Percentiles rank a stretch among this genome's conserved stretches.
Conservation (phyloP, 2,797 vertebrate species). For the Salmo trutta region DNA sequence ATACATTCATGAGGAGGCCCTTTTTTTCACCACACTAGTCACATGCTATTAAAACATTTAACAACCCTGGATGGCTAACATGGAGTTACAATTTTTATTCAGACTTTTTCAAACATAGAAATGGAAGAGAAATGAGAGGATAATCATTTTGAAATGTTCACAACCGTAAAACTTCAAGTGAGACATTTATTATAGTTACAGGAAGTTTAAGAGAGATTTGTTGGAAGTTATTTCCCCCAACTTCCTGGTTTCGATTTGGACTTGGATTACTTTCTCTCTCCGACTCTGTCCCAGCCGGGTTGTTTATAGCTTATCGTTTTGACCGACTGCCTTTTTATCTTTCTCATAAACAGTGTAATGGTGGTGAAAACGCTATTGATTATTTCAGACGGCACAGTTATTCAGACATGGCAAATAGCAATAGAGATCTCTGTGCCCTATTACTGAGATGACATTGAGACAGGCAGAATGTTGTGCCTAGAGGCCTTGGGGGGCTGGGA, state of each 20-base stretch:
- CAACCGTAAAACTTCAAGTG: not conserved
- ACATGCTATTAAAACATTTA: not conserved
- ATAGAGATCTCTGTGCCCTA: slow-evolving; percentile 48
- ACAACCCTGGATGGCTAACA: not conserved
- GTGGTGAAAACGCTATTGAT: slow-evolving; percentile 65
- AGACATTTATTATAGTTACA: not conserved
- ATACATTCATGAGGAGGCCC: too few relatives aligned
- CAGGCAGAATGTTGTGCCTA: slow-evolving; percentile 67
- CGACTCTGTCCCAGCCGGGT: not conserved
- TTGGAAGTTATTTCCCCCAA: not conserved
- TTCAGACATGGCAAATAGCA: slow-evolving; percentile 52
- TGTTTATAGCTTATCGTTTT: slow-evolving; percentile 34
- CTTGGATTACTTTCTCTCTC: too few relatives aligned
- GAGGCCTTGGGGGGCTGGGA: slow-evolving; percentile 35
- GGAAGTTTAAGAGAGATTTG: not conserved
- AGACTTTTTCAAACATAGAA: not conserved
- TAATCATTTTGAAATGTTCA: not conserved
- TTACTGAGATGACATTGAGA: slow-evolving; percentile 43
- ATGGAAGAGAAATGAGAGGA: not conserved
- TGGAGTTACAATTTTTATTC: not conserved
- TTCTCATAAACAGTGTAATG: slow-evolving; percentile 30
- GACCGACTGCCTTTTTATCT: slow-evolving; percentile 49
- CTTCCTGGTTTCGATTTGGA: not conserved
- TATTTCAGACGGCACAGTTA: slow-evolving; percentile 52
- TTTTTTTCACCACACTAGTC: not conserved